phyloP scores from a whole-genome alignment of 2,888 invertebrate genomes.

The Dryobota labecula region DNA sequence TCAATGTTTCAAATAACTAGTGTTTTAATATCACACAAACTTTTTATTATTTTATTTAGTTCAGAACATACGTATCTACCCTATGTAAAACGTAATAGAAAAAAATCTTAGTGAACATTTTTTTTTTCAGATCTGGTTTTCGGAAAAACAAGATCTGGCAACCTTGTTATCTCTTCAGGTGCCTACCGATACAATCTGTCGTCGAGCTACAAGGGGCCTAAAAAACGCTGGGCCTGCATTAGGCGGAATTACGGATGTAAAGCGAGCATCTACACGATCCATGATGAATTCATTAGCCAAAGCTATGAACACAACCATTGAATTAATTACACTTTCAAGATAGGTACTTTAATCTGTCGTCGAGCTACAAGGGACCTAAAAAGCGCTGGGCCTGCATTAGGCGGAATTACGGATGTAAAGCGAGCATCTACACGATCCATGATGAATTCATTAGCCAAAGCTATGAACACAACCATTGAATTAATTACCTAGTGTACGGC shows the following conservation, averaged over 20 bases:
- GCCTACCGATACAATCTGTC: slow-evolving; percentile 50
- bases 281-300: background rate
- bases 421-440: slow-evolving; percentile 9
- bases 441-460: background rate
- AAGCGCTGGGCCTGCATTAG: slow-evolving; percentile 43
- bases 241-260: slow-evolving; percentile 36
- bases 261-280: slow-evolving; percentile 11
- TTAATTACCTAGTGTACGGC: too few species aligned
- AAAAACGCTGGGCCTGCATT: slow-evolving; percentile 42
- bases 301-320: background rate
- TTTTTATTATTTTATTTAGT: background rate
- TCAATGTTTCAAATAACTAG: background rate
- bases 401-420: slow-evolving; percentile 34
- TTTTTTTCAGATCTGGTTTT: slow-evolving; percentile 46
- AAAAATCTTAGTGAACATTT: background rate
- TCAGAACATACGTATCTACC: background rate
- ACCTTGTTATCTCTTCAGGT: slow-evolving; percentile 49
- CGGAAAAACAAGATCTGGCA: slow-evolving; percentile 47
- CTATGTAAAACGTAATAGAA: too few species aligned
- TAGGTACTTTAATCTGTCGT: too few species aligned
- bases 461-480: slow-evolving; percentile 7
- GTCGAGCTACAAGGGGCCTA: slow-evolving; percentile 20
- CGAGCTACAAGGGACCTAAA: slow-evolving; percentile 25
- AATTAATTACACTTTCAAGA: background rate
- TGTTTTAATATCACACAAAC: background rate